Evolutionary conservation across 1,140 invertebrate species (phyloP), one percentile per base, ranked within the genome.

Genomic region (Heliconius eleuchia): DNA sequence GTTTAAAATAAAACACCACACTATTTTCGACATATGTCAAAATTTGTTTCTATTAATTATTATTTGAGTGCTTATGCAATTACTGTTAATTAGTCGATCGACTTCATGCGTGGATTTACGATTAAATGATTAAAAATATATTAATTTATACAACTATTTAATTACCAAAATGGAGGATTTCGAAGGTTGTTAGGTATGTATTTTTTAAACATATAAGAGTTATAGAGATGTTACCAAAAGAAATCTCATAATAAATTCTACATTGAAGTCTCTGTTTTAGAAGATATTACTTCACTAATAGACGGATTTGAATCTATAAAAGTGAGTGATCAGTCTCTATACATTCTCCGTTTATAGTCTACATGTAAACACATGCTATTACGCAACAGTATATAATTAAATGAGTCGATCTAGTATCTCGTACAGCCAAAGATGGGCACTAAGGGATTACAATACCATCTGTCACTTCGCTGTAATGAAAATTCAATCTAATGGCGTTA

Each of bases 371-470:
- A 73, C n/a, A 50, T 78, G 71, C 39, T 52, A 73, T 74, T 52
- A 79, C 78, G 78, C 73, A 79, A 74, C 66, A 75, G 55, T 79
- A 74, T 60, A 66, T 66, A 73, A 71, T 70, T 66, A 79, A 74
- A 39, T 50, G 27, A 76, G 42, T 70, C 76, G 71, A 77, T 77
- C 75, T 77, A 60, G 76, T 77, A 72, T 78, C 76, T 73, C 76
- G 76, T 78, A 78, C 76, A 73, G 39, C 80, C 80, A 78, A 82
- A 82, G 77, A 82, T 82, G 78, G 78, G 50, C 73, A 73, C 75
- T 70, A 80, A 80, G 74, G 80, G 78, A 77, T 83, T 82, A 84
- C 83, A 84, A 83, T 80, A 83, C 83, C 82, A 86, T 83, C 82
- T 82, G 80, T 80, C 76, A 76, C 23, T 60, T 71, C 71, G 18